phyloP scores from a whole-genome alignment of 2,113 vertebrate species.

The Gallinago paraguaiae region DNA sequence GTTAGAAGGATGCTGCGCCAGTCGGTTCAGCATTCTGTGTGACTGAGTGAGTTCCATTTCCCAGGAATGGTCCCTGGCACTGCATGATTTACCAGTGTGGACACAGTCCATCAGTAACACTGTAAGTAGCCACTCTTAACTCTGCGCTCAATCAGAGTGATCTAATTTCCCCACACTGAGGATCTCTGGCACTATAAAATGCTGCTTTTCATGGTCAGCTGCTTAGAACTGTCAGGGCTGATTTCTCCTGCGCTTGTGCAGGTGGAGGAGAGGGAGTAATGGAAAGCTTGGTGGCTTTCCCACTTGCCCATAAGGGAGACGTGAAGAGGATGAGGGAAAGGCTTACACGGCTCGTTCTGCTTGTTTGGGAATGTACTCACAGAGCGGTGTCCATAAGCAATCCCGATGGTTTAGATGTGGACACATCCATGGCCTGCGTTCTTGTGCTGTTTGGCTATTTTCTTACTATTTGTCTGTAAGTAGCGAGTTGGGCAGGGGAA shows the following conservation, averaged over 20 bases:
- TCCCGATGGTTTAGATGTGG: not conserved
- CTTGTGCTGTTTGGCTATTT: not conserved
- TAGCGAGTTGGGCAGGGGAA: not conserved
- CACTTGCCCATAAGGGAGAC: not conserved
- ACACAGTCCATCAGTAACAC: not conserved
- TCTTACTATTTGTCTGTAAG: not conserved
- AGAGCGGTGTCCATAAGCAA: rapidly evolving
- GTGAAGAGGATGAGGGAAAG: not conserved
- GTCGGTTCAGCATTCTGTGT: not conserved
- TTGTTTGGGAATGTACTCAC: not conserved
- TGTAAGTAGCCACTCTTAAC: not conserved
- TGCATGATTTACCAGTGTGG: not conserved
- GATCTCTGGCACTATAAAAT: not conserved
- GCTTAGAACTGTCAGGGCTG: not conserved
- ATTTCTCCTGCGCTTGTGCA: not conserved
- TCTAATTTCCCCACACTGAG: not conserved
- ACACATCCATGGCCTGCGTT: rapidly evolving
- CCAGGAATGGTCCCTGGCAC: not conserved
- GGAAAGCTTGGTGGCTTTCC: not conserved
- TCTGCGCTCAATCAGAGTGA: not conserved
- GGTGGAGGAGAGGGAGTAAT: not conserved
- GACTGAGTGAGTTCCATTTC: not conserved
- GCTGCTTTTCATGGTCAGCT: not conserved
- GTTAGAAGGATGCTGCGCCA: not conserved
- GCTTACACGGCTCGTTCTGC: rapidly evolving